Base-by-base conservation (phyloP, 92 coral and sea anemone genomes). In the Epizoanthus scotinus region DNA sequence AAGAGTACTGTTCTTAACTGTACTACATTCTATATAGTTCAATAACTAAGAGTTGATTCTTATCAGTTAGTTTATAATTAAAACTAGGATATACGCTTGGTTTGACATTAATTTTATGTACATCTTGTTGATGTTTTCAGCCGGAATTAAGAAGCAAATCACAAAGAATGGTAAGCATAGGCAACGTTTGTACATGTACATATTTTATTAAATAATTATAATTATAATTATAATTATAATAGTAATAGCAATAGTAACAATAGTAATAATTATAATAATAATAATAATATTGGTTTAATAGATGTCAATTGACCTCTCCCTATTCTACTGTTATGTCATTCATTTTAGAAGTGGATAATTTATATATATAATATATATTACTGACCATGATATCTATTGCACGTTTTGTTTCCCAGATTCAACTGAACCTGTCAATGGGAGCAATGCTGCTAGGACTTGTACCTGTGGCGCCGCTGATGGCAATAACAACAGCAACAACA, bases 121-220 rank as follows among this genome's bases (percentile, higher is more conserved):
- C 49, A 24, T 82, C 6, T 57, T 6, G 47, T n/a, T n/a, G n/a
- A n/a, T n/a, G n/a, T 70, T 67, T 84, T 47, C 63, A 92, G 97
- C 93, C 82, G 91, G 93, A 17, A 62, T 92, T 38, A 86, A 73
- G 36, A 86, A 78, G 56, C 97, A 92, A 74, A 82, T 92, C 40
- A 92, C 97, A 3, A 86, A 92, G 83, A 92, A 89, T 78, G 97
- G 97, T 92, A 71, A 62, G 70, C 26, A 47, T 22, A 1, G 21
- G 24, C 4, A n/a, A n/a, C n/a, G n/a, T n/a, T n/a, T n/a, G n/a
- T n/a, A n/a, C n/a, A n/a, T n/a, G n/a, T n/a, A n/a, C n/a, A n/a
- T n/a, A n/a, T n/a, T n/a, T n/a, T n/a, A n/a, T n/a, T n/a, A n/a
- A n/a, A n/a, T n/a, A n/a, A n/a, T n/a, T n/a, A n/a, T n/a, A n/a